A percentile compares a stretch with the other conserved stretches of the same genome.
These are phyloP conservation scores for Triplophysa tibetana DNA, from an alignment of 2,113 vertebrate genomes.

Conservation along the genomic window DNA sequence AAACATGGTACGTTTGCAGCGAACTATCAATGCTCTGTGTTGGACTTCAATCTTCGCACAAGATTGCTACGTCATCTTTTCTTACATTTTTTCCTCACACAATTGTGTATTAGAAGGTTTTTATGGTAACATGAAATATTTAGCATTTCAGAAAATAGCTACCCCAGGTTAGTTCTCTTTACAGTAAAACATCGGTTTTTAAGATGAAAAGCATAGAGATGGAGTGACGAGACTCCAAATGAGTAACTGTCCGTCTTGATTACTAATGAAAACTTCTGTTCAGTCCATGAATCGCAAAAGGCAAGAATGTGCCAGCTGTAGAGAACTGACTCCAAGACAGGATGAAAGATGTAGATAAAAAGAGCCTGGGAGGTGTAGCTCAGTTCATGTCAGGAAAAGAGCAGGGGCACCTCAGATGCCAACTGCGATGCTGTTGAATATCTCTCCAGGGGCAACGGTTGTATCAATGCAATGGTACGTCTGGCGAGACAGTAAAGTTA, in stretches of 20 bases:
- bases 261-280: constrained; percentile 33
- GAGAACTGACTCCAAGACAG: constrained; percentile 11
- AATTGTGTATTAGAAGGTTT: neutral
- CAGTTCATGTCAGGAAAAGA: neutral
- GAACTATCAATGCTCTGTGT: neutral
- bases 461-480: constrained; percentile 31
- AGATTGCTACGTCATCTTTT: neutral
- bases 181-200: constrained; percentile 10
- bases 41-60: neutral
- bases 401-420: neutral
- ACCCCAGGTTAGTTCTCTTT: neutral
- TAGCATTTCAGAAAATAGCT: neutral
- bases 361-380: neutral
- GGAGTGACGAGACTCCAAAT: constrained; percentile 38
- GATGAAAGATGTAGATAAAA: neutral
- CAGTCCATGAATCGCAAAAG: constrained; percentile 10
- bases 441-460: constrained; percentile 39
- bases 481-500: constrained; percentile 29
- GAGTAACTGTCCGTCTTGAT: constrained; percentile 36
- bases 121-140: neutral
- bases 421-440: constrained; percentile 19
- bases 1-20: neutral
- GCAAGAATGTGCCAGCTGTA: constrained; percentile 22
- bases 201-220: constrained; percentile 19
- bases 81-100: too few relatives aligned